A percentile compares a stretch with the other conserved stretches of the same genome.
These are phyloP conservation scores for Gandaritis pyraliata DNA, from an alignment of 2,888 invertebrate genomes.

Conservation along the genomic window DNA sequence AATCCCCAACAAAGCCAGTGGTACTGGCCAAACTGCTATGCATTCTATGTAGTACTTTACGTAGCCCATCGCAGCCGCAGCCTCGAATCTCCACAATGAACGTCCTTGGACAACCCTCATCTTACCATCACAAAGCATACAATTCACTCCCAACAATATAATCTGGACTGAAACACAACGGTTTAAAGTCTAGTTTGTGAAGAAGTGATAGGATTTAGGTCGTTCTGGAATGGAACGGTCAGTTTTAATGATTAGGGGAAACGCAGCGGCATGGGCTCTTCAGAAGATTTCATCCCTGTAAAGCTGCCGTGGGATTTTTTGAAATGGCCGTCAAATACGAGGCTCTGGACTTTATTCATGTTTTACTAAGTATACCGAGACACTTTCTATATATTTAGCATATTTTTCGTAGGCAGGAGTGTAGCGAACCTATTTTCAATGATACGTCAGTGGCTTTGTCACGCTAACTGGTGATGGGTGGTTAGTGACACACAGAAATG, in stretches of 20 bases:
- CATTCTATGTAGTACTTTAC: constrained; percentile 23
- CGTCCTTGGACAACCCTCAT: constrained; percentile 75
- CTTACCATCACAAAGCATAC: constrained; percentile 45
- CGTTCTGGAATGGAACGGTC: constrained; percentile 31
- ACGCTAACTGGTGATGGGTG: too few relatives aligned
- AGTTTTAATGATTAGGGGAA: constrained; percentile 60
- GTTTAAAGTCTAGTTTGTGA: constrained; percentile 38
- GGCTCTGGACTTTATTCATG: constrained; percentile 7
- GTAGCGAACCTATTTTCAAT: not conserved
- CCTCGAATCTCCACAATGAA: constrained; percentile 69
- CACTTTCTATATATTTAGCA: not conserved
- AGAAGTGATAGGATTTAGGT: constrained; percentile 20
- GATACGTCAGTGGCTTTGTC: too few relatives aligned
- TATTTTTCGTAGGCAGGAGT: not conserved
- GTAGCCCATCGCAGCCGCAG: constrained; percentile 42
- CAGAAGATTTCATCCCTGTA: constrained; percentile 47
- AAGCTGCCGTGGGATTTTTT: constrained; percentile 41
- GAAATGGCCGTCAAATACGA: constrained; percentile 23
- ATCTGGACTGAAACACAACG: constrained; percentile 44
- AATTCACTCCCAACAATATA: constrained; percentile 34
- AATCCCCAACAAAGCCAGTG: constrained; percentile 28
- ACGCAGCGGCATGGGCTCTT: constrained; percentile 47
- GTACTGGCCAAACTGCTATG: constrained; percentile 2
- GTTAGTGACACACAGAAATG: constrained; percentile 1
- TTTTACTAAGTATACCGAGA: not conserved